Percentiles rank a stretch among this genome's conserved stretches.
Conservation (phyloP, 2,113 vertebrate genomes). For the Eublepharis macularius region DNA sequence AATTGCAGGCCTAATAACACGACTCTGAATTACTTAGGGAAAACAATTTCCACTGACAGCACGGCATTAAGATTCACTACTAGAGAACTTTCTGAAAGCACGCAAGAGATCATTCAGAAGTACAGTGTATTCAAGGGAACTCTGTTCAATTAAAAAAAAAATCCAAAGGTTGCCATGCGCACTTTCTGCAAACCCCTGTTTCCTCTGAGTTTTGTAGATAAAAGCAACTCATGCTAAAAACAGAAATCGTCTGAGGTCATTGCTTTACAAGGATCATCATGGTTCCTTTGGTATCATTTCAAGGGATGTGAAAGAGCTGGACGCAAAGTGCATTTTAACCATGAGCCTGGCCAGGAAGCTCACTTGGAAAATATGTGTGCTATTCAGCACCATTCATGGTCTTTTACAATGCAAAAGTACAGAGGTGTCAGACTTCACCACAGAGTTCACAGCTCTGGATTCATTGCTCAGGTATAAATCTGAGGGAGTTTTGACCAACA, state of each 20-base stretch:
- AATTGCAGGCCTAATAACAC: constrained; percentile 16
- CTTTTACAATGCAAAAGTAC: not conserved
- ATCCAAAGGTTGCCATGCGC: constrained; percentile 29
- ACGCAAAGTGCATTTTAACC: constrained; percentile 39
- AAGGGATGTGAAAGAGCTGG: not conserved
- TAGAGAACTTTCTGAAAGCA: constrained; percentile 39
- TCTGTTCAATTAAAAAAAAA: constrained; percentile 48
- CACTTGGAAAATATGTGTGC: not conserved
- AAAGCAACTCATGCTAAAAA: constrained; percentile 8
- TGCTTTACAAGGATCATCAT: constrained; percentile 19
- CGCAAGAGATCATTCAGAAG: constrained; percentile 45
- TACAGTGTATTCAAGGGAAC: constrained; percentile 3
- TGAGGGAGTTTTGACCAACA: constrained; percentile 39
- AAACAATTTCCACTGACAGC: constrained; percentile 37
- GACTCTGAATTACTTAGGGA: not conserved
- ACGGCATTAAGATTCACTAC: constrained; percentile 22
- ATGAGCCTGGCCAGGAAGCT: not conserved
- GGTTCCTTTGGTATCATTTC: not conserved
- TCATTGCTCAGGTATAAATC: constrained; percentile 21
- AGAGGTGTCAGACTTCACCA: constrained; percentile 12
- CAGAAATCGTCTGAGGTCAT: constrained; percentile 13
- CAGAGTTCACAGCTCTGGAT: not conserved
- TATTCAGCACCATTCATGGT: not conserved
- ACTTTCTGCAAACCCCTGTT: constrained; percentile 31
- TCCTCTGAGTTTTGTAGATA: constrained; percentile 24